Evolutionary conservation across 2,888 invertebrate genomes (phyloP).

Genomic region (Terebella lapidaria): DNA sequence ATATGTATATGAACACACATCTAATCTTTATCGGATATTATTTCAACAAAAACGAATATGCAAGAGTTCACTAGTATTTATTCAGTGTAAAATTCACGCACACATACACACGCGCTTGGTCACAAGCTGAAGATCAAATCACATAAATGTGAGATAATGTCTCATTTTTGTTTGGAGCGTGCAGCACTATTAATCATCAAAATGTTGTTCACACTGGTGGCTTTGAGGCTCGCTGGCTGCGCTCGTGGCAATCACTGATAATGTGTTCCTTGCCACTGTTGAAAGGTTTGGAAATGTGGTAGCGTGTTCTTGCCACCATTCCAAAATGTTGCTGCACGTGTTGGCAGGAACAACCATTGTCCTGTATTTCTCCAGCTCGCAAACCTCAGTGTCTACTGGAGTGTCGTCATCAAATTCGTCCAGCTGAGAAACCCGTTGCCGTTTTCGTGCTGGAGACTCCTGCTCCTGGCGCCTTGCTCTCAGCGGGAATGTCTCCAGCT

Average conservation of each 20-base stretch:
- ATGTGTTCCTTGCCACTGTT: not conserved
- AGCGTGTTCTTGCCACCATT: not conserved
- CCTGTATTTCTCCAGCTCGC: not conserved
- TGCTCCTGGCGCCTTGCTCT: not conserved
- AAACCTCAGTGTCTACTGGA: not conserved
- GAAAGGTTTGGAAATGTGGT: not conserved
- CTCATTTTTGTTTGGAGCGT: no score
- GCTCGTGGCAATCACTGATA: not conserved
- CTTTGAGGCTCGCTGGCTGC: slow-evolving; percentile 2
- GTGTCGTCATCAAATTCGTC: slow-evolving; percentile 1
- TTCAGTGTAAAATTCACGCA: no score
- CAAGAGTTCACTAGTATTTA: no score
- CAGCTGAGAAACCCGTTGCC: not conserved
- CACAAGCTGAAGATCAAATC: no score
- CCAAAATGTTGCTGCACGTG: not conserved
- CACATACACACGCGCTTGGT: no score
- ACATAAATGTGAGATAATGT: no score
- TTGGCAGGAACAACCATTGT: not conserved
- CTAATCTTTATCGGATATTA: no score
- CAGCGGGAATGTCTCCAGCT: not conserved
- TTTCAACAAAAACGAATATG: no score
- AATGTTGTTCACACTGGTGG: no score
- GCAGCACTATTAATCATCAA: no score
- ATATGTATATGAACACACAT: no score
- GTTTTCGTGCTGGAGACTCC: not conserved